Evolutionary conservation across 2,797 vertebrate genomes (phyloP).

Genomic region (Muscicapa comitata): DNA sequence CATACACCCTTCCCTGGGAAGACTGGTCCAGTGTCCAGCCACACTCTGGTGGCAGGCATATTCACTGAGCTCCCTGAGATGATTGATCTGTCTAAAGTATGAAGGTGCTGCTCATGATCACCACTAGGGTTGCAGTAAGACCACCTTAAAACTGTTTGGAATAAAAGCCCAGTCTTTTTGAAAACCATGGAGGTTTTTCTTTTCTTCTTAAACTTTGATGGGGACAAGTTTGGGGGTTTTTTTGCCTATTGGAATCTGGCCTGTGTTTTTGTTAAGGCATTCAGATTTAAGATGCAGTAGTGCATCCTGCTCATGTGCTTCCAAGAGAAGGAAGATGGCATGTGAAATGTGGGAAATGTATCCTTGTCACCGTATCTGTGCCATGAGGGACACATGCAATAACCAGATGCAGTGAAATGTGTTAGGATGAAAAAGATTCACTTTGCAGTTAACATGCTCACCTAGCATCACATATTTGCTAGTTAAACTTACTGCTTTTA

Average conservation of each 20-base stretch:
- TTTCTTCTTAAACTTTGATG: neutral
- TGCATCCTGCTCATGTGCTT: neutral
- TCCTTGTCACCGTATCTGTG: neutral
- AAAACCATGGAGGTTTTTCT: neutral
- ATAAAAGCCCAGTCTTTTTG: neutral
- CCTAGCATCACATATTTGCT: neutral
- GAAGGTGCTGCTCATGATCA: neutral
- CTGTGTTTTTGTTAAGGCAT: neutral
- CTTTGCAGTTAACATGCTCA: neutral
- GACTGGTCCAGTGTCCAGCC: neutral
- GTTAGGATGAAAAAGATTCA: neutral
- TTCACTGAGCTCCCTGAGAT: neutral
- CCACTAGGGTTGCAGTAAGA: neutral
- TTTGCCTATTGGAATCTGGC: neutral
- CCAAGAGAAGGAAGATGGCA: neutral
- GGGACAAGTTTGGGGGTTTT: neutral
- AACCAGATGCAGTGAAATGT: neutral
- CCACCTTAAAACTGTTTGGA: neutral
- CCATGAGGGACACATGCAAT: neutral
- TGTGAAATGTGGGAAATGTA: neutral
- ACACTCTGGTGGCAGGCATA: neutral
- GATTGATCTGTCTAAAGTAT: neutral
- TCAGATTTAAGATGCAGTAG: neutral
- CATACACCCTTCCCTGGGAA: neutral
- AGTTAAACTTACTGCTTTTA: neutral